Evolutionary conservation across 2,797 vertebrate genomes (phyloP).

Genomic region (Leuciscus waleckii): DNA sequence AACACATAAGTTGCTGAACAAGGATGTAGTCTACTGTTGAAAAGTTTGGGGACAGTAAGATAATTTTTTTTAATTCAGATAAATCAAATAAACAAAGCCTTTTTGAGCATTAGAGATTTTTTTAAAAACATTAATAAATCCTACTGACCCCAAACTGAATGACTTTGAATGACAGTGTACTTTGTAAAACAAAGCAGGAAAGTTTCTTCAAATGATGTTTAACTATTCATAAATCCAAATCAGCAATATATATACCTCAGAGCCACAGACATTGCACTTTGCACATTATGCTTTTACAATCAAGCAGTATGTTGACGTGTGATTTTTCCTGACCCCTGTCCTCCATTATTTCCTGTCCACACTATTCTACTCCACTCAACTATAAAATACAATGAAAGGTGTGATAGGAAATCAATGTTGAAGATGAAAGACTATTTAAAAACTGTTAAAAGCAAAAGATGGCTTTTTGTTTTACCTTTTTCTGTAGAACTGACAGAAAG

Average conservation of each 20-base stretch:
- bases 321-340: background rate
- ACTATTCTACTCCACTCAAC: constrained; percentile 2
- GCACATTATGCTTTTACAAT: background rate
- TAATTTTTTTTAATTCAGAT: background rate
- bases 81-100: background rate
- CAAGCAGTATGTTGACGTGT: background rate
- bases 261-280: background rate
- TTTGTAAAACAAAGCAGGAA: background rate
- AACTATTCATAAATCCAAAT: background rate
- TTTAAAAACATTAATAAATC: background rate
- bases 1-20: background rate
- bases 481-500: constrained; percentile 6
- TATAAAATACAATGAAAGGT: constrained; percentile 8
- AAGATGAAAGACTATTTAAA: constrained; percentile 11
- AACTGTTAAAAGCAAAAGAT: background rate
- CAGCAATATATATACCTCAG: background rate
- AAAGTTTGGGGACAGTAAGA: background rate
- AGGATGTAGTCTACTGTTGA: background rate
- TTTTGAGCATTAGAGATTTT: background rate
- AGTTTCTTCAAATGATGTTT: background rate
- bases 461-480: background rate
- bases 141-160: background rate
- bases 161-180: background rate
- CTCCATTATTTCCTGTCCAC: background rate
- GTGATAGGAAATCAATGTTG: background rate